Conservation (phyloP, 2,113 vertebrate species). For the Microtus pennsylvanicus region DNA sequence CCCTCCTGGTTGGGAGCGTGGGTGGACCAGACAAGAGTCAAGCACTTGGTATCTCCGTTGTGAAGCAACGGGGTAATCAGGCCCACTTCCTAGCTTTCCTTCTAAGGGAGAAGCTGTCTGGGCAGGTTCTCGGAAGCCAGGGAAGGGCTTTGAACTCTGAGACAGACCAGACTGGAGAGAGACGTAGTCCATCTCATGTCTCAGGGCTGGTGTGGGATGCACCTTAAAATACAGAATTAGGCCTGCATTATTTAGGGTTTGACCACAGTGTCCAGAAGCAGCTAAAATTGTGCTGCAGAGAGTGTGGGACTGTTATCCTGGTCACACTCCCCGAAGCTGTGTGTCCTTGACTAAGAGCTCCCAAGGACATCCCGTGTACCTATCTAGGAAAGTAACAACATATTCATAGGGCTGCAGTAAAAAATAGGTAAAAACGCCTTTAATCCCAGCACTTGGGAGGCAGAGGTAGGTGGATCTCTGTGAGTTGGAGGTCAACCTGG, state of each 20-base stretch:
- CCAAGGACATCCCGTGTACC: background rate
- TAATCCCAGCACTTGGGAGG: background rate
- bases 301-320: background rate
- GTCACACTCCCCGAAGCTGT: background rate
- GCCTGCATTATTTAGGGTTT: background rate
- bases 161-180: background rate
- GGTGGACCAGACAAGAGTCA: background rate
- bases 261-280: background rate
- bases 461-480: background rate
- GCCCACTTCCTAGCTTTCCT: slow-evolving; percentile 15
- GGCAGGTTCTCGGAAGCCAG: background rate
- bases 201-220: background rate
- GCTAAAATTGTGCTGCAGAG: background rate
- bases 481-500: background rate
- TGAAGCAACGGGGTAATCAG: background rate
- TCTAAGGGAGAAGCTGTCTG: background rate
- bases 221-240: background rate
- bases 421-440: background rate
- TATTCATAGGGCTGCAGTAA: background rate
- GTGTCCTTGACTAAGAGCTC: background rate
- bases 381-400: background rate
- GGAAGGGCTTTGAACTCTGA: slow-evolving; percentile 3
- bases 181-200: background rate
- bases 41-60: background rate
- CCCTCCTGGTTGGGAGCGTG: background rate